These are phyloP conservation scores for Cossypha niveicapilla DNA, from an alignment of 2,797 vertebrate genomes.

Conservation along the genomic window DNA sequence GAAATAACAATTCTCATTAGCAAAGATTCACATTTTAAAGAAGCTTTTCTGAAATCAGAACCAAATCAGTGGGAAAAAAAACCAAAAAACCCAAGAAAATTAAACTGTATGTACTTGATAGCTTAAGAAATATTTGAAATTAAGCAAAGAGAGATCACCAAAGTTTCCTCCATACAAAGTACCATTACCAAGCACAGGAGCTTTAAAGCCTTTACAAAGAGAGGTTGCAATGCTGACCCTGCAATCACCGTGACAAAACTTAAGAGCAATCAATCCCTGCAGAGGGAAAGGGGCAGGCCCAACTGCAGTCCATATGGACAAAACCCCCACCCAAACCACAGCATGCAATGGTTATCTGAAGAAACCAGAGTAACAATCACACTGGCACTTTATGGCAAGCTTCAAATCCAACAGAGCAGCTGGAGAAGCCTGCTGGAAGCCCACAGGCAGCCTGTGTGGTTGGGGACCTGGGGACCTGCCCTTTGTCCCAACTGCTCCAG, in stretches of 20 bases:
- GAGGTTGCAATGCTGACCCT: neutral
- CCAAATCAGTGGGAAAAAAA: fast-evolving
- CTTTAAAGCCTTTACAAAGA: neutral
- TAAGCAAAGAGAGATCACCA: neutral
- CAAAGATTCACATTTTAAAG: neutral
- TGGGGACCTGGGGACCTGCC: neutral
- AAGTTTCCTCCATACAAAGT: neutral
- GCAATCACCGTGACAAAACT: fast-evolving
- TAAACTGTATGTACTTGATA: neutral
- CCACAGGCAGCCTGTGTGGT: neutral
- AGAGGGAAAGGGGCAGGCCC: neutral
- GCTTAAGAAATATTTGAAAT: neutral
- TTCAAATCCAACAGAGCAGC: neutral
- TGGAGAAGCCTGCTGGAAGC: neutral
- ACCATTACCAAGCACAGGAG: neutral
- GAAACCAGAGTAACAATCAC: neutral
- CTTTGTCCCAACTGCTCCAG: neutral
- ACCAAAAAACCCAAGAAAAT: fast-evolving
- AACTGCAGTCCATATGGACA: neutral
- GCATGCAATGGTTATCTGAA: neutral
- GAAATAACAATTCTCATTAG: neutral
- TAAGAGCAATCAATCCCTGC: neutral
- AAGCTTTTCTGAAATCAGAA: neutral
- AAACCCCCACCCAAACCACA: neutral
- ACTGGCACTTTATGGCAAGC: neutral